A percentile compares a stretch with the other conserved stretches of the same genome.
These are phyloP conservation scores for Pipistrellus pipistrellus DNA, from an alignment of 2,797 vertebrate species.

Conservation along the genomic window DNA sequence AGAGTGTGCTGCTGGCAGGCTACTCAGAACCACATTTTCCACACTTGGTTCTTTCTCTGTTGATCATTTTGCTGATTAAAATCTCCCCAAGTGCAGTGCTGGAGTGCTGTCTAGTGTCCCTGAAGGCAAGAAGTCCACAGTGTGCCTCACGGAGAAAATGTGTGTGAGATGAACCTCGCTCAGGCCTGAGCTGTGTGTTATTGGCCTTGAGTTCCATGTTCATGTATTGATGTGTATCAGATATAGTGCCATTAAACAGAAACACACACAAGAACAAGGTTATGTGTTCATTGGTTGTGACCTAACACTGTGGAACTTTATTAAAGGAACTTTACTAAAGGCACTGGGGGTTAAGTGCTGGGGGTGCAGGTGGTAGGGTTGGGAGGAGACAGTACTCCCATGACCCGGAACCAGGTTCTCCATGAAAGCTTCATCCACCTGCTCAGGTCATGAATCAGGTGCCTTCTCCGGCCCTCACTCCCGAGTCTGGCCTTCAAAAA, in stretches of 20 bases:
- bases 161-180: not conserved
- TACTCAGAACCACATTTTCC: not conserved
- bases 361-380: no score
- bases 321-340: no score
- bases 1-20: no score
- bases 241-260: not conserved
- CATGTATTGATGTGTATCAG: not conserved
- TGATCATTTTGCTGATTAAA: not conserved
- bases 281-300: not conserved
- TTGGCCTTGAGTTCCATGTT: not conserved
- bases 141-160: not conserved
- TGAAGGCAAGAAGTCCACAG: not conserved
- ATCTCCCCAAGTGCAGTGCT: fast-evolving
- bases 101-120: not conserved
- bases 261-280: not conserved
- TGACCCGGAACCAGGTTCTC: not conserved
- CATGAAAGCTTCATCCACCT: not conserved
- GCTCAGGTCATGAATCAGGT: not conserved
- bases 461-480: not conserved
- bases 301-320: no score
- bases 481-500: not conserved
- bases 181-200: not conserved
- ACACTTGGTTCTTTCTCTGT: not conserved
- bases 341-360: not conserved
- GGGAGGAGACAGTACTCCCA: not conserved